Percentiles rank a stretch among this genome's conserved stretches.
These are phyloP conservation scores for Drosophila ironensis DNA, from an alignment of 1,140 invertebrate genomes.

Conservation along the genomic window DNA sequence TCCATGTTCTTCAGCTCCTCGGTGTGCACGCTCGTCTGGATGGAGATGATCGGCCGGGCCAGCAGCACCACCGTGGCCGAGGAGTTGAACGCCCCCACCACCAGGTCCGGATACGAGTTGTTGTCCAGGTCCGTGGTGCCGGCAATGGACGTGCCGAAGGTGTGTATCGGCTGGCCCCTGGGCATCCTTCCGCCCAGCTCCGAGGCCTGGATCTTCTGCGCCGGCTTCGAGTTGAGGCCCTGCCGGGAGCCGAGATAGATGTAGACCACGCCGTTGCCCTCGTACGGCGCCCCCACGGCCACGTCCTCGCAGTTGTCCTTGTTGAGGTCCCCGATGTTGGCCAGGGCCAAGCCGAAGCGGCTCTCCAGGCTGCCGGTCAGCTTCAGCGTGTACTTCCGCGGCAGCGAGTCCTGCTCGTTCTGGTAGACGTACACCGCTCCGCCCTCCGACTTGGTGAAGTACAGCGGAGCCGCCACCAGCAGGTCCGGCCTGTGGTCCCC, in stretches of 20 bases:
- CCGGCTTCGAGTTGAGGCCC: slow-evolving; percentile 88
- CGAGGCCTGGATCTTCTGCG: slow-evolving; percentile 84
- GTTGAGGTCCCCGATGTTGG: slow-evolving; percentile 94
- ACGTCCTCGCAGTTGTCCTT: slow-evolving; percentile 95
- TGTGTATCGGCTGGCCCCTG: slow-evolving; percentile 84
- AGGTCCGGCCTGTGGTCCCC: slow-evolving; percentile 94
- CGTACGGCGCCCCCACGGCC: slow-evolving; percentile 96
- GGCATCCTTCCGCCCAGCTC: slow-evolving; percentile 75
- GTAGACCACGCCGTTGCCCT: slow-evolving; percentile 92
- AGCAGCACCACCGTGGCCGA: slow-evolving; percentile 85
- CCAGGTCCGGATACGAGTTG: slow-evolving; percentile 95
- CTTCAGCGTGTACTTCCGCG: slow-evolving; percentile 84
- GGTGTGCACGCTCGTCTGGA: slow-evolving; percentile 86
- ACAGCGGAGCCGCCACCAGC: slow-evolving; percentile 95
- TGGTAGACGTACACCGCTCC: slow-evolving; percentile 96
- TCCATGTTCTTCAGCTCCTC: slow-evolving; percentile 89
- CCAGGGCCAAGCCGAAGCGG: slow-evolving; percentile 93
- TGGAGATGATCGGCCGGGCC: slow-evolving; percentile 93
- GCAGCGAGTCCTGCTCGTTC: slow-evolving; percentile 84
- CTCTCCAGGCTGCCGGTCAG: slow-evolving; percentile 89
- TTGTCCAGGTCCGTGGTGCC: slow-evolving; percentile 94
- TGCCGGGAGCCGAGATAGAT: slow-evolving; percentile 91
- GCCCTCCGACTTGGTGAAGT: slow-evolving; percentile 90
- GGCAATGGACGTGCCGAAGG: slow-evolving; percentile 94
- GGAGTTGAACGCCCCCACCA: slow-evolving; percentile 90